phyloP scores from a whole-genome alignment of 2,888 invertebrate species.

The Corbicula japonica region DNA sequence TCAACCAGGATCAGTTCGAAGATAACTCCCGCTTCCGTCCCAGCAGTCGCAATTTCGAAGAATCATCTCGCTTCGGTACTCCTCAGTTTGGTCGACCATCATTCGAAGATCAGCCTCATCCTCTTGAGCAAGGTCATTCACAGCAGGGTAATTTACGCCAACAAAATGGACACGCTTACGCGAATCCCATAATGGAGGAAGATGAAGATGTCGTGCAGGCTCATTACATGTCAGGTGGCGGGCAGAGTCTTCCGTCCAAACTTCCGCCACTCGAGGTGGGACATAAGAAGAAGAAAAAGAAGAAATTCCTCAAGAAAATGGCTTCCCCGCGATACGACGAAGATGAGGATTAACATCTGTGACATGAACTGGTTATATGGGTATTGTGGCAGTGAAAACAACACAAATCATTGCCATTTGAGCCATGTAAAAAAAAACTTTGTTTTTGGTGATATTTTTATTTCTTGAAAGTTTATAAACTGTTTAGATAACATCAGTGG shows the following conservation, averaged over 20 bases:
- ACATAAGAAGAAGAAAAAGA: constrained; percentile 73
- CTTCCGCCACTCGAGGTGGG: constrained; percentile 58
- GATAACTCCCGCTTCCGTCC: constrained; percentile 58
- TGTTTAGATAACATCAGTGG: too few relatives aligned
- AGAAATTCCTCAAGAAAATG: constrained; percentile 68
- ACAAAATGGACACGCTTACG: constrained; percentile 51
- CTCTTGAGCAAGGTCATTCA: constrained; percentile 39
- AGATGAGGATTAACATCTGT: constrained; percentile 58
- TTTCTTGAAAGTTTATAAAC: too few relatives aligned
- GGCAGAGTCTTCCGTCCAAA: constrained; percentile 27
- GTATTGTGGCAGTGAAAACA: too few relatives aligned
- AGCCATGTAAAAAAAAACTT: too few relatives aligned
- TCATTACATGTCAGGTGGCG: constrained; percentile 44
- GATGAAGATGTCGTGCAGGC: constrained; percentile 56
- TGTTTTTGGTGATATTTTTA: too few relatives aligned
- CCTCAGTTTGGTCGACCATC: constrained; percentile 29
- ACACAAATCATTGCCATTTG: too few relatives aligned
- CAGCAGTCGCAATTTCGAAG: constrained; percentile 51
- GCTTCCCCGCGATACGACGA: constrained; percentile 44
- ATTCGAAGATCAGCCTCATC: constrained; percentile 49
- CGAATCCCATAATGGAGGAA: constrained; percentile 54
- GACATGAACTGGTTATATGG: constrained; percentile 16
- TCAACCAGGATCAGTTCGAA: constrained; percentile 35
- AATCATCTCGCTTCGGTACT: constrained; percentile 5
- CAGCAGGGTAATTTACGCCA: constrained; percentile 27